Conservation (phyloP, 2,113 vertebrate species). For the Syrmaticus mikado region DNA sequence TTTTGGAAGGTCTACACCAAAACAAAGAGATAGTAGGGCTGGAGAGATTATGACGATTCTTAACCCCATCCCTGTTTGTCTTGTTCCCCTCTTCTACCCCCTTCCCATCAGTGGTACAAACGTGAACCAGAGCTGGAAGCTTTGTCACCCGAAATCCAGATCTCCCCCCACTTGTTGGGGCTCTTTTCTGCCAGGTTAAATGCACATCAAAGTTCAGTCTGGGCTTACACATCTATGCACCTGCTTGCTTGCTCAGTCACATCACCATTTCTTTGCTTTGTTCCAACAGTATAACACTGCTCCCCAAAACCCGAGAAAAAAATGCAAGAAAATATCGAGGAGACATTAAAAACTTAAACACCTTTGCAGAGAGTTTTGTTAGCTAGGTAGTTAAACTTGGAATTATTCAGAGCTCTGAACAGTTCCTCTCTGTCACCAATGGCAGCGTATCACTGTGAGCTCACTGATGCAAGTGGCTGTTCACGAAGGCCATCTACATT, state of each 20-base stretch:
- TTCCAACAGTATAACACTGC: not conserved
- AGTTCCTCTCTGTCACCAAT: not conserved
- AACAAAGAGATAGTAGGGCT: not conserved
- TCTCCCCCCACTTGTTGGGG: not conserved
- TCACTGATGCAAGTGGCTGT: not conserved
- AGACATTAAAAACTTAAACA: not conserved
- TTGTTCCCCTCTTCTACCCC: not conserved
- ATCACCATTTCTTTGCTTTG: not conserved
- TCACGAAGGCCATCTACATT: not conserved
- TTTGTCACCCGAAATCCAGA: not conserved
- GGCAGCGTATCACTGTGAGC: not conserved
- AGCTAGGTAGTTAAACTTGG: not conserved
- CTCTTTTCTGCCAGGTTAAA: not conserved
- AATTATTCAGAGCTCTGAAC: not conserved
- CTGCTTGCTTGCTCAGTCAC: not conserved
- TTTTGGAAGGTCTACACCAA: not conserved
- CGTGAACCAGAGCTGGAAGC: not conserved
- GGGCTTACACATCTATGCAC: not conserved
- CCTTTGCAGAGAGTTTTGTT: not conserved
- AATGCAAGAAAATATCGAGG: not conserved
- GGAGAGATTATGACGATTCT: not conserved
- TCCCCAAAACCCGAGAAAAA: not conserved
- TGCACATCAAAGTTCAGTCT: not conserved
- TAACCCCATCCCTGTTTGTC: not conserved
- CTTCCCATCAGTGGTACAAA: not conserved